Evolutionary conservation across 2,113 vertebrate species (phyloP).

Genomic region (Dipodomys spectabilis): DNA sequence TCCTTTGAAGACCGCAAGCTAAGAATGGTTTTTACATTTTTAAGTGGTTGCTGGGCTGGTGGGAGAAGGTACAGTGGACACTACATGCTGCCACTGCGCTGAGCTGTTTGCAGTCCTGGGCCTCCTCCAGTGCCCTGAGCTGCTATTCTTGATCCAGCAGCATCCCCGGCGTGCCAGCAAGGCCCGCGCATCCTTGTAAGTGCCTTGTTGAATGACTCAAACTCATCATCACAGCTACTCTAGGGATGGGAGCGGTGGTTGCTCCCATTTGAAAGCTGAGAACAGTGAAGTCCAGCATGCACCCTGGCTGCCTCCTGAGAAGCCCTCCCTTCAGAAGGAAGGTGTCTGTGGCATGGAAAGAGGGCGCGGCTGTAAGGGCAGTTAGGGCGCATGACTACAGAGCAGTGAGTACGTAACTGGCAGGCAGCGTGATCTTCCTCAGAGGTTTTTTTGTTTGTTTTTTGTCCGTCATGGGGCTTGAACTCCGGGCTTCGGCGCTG

Average conservation of each 20-base stretch:
- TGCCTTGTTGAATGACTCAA: neutral
- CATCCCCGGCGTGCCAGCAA: neutral
- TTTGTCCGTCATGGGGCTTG: too few relatives aligned
- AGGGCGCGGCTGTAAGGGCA: too few relatives aligned
- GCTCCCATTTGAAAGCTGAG: neutral
- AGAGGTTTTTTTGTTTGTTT: neutral
- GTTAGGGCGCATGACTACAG: too few relatives aligned
- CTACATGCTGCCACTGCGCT: neutral
- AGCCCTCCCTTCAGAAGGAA: neutral
- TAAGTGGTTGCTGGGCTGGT: neutral
- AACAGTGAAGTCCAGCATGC: neutral
- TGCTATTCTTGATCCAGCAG: rapidly evolving
- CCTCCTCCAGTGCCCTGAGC: neutral
- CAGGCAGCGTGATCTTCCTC: neutral
- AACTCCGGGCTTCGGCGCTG: too few relatives aligned
- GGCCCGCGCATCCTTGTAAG: neutral
- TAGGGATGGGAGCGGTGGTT: too few relatives aligned
- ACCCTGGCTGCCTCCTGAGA: neutral
- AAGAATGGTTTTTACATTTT: neutral
- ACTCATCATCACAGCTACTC: neutral
- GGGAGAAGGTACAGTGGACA: neutral
- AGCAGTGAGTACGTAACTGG: neutral
- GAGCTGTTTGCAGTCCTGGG: neutral
- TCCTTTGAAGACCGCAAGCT: neutral
- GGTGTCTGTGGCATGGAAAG: neutral